phyloP scores from a whole-genome alignment of 1,140 invertebrate genomes.

The Monomorium pharaonis region DNA sequence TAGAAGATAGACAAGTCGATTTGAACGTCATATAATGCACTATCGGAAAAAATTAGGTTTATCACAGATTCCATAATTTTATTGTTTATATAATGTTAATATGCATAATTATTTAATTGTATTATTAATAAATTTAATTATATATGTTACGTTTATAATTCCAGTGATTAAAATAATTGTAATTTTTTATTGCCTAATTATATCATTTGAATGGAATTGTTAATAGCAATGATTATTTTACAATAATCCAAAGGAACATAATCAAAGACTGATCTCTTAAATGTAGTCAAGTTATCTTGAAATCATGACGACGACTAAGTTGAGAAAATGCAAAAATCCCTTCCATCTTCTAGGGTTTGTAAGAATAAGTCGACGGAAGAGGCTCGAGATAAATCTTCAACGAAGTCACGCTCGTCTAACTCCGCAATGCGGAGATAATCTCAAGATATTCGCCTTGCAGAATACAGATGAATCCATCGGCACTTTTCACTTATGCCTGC shows the following conservation, averaged over 20 bases:
- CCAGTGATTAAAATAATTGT: neutral
- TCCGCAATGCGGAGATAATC: constrained; percentile 73
- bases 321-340: neutral
- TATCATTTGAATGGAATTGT: neutral
- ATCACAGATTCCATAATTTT: neutral
- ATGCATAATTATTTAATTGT: neutral
- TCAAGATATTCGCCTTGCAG: constrained; percentile 73
- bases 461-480: constrained; percentile 79
- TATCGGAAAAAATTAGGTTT: neutral
- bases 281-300: neutral
- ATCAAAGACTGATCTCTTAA: neutral
- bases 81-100: neutral
- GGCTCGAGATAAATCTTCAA: constrained; percentile 70
- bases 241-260: neutral
- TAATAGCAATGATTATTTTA: neutral
- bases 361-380: constrained; percentile 50
- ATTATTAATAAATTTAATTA: neutral
- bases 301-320: neutral
- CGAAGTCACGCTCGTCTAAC: constrained; percentile 67
- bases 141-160: neutral
- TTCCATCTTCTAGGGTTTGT: constrained; percentile 45
- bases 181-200: neutral
- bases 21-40: neutral
- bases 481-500: constrained; percentile 69
- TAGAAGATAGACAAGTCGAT: constrained; percentile 5